Conservation (phyloP, 2,888 invertebrate species). For the Dynastes hyllus region DNA sequence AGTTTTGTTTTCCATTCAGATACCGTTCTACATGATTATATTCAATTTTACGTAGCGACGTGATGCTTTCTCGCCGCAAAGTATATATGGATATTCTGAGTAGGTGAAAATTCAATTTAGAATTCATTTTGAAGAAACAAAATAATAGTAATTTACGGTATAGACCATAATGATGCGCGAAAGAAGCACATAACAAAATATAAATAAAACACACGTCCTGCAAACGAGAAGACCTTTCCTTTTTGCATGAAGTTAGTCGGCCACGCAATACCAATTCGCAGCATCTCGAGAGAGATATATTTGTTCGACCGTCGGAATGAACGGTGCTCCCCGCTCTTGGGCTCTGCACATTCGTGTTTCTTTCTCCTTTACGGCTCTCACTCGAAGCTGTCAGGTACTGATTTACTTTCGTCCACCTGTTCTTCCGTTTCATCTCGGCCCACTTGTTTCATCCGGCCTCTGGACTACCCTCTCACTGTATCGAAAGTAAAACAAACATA, state of each 20-base stretch:
- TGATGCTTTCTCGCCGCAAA: too few species aligned
- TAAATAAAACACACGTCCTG: slow-evolving; percentile 37
- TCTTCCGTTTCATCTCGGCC: slow-evolving; percentile 66
- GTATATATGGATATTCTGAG: too few species aligned
- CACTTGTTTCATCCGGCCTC: slow-evolving; percentile 59
- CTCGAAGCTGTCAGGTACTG: slow-evolving; percentile 60
- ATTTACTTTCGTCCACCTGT: slow-evolving; percentile 66
- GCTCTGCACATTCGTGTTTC: slow-evolving; percentile 10
- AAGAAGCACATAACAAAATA: slow-evolving; percentile 14
- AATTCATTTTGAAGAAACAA: slow-evolving; percentile 5
- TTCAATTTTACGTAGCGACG: too few species aligned
- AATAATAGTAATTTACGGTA: too few species aligned
- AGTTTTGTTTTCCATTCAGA: too few species aligned
- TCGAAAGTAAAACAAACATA: slow-evolving; percentile 55
- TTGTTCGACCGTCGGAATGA: slow-evolving; percentile 24
- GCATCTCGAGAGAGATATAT: slow-evolving; percentile 34
- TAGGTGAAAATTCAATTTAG: slow-evolving; percentile 12
- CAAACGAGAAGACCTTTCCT: slow-evolving; percentile 43
- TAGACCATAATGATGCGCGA: slow-evolving; percentile 18
- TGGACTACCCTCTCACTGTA: slow-evolving; percentile 55
- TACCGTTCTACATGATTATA: too few species aligned
- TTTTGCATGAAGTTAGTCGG: slow-evolving; percentile 37
- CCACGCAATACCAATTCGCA: slow-evolving; percentile 37
- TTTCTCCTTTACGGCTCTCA: slow-evolving; percentile 43
- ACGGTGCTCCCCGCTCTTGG: slow-evolving; percentile 1